Conservation (phyloP, 2,888 invertebrate genomes). For the Hydraecia micacea region DNA sequence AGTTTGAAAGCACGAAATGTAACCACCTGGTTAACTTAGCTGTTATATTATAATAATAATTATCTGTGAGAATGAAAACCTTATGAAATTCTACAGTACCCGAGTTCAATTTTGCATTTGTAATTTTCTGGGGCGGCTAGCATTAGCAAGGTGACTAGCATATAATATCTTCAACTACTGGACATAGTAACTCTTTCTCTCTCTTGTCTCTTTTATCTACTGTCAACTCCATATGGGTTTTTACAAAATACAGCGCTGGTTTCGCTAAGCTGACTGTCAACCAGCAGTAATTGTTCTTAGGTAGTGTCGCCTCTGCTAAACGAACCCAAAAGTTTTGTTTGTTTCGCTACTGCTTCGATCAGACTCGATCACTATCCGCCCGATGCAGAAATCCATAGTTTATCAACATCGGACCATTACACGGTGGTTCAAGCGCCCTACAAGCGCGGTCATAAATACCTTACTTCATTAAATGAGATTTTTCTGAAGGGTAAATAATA, state of each 20-base stretch:
- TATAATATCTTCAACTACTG: not conserved
- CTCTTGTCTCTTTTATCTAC: not conserved
- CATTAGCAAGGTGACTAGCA: not conserved
- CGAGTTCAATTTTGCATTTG: slow-evolving; percentile 36
- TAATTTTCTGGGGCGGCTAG: not conserved
- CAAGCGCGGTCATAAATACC: too few species aligned
- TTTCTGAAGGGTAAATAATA: too few species aligned
- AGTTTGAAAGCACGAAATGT: slow-evolving; percentile 50
- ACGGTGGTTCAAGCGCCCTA: too few species aligned
- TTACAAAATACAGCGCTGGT: not conserved
- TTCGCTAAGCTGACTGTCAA: not conserved
- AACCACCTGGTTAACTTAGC: slow-evolving; percentile 59
- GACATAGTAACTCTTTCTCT: not conserved
- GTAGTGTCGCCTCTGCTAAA: not conserved
- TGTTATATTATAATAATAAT: slow-evolving; percentile 12
- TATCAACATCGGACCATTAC: not conserved
- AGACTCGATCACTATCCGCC: not conserved
- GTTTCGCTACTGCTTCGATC: not conserved
- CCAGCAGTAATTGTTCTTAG: not conserved
- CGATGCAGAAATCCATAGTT: not conserved
- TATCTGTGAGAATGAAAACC: not conserved
- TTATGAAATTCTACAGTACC: slow-evolving; percentile 11
- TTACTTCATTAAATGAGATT: too few species aligned
- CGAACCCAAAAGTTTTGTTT: not conserved
- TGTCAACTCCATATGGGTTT: not conserved